Evolutionary conservation across 2,113 vertebrate genomes (phyloP).

Genomic region (Chaetorhynchus papuensis): DNA sequence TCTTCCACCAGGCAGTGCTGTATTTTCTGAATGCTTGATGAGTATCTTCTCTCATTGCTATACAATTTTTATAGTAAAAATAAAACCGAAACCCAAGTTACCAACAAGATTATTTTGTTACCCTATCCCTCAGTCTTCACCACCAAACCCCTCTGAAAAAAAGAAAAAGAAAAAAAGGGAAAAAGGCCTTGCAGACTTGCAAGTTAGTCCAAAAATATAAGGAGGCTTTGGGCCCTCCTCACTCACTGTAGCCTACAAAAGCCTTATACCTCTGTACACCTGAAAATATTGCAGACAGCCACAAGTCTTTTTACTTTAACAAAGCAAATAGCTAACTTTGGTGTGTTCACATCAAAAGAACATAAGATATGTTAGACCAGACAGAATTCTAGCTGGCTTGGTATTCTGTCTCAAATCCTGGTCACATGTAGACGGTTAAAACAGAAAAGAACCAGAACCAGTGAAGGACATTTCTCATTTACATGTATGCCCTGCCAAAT

Average conservation of each 20-base stretch:
- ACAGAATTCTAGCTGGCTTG: not conserved
- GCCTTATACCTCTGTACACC: not conserved
- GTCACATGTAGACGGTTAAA: not conserved
- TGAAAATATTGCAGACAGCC: not conserved
- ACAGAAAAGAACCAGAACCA: not conserved
- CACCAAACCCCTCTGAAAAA: accelerated
- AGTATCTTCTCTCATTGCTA: not conserved
- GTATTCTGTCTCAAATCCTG: not conserved
- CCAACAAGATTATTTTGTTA: not conserved
- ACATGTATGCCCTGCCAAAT: not conserved
- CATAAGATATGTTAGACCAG: not conserved
- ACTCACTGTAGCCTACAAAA: not conserved
- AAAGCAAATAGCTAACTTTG: not conserved
- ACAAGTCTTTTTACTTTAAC: not conserved
- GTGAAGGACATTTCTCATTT: not conserved
- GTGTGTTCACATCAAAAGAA: not conserved
- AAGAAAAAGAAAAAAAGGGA: accelerated
- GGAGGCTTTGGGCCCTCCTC: not conserved
- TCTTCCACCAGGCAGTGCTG: not conserved
- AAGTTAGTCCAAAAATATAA: not conserved
- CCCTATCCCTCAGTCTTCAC: not conserved
- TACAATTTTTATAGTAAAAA: not conserved
- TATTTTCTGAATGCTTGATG: not conserved
- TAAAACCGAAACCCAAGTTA: not conserved
- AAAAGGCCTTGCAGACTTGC: not conserved